These are phyloP conservation scores for Acanthopagrus latus DNA, from an alignment of 2,797 vertebrate genomes.

Conservation along the genomic window DNA sequence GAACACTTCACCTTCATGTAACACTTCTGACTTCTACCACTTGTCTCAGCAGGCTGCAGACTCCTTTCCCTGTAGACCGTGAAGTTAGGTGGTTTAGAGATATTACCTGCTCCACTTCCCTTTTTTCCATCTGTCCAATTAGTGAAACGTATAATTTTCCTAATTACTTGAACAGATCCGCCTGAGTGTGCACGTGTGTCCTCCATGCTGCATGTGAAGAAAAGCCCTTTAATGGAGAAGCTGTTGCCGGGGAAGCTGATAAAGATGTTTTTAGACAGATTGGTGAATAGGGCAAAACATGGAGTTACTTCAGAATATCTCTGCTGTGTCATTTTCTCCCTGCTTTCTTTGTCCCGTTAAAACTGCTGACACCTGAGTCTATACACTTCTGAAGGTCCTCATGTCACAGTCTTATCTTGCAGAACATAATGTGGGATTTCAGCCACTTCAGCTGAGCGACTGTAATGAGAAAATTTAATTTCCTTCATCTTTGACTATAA, in stretches of 20 bases:
- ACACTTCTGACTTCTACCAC: not conserved
- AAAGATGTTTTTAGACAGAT: conserved; percentile 15
- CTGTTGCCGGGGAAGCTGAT: conserved; percentile 8
- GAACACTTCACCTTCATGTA: conserved; percentile 4
- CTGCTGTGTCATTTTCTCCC: not conserved
- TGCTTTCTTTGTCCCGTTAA: not conserved
- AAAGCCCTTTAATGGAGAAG: conserved; percentile 2
- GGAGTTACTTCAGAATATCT: conserved; percentile 1
- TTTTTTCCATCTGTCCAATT: conserved; percentile 27
- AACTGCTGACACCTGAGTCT: not conserved
- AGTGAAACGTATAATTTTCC: conserved; percentile 30
- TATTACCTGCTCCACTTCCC: conserved; percentile 32
- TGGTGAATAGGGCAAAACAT: not conserved
- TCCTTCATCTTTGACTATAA: conserved; percentile 6
- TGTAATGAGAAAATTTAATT: not conserved
- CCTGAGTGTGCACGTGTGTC: not conserved
- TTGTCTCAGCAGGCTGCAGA: not conserved
- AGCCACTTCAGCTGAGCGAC: not conserved
- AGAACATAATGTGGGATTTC: not conserved
- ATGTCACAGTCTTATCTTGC: not conserved
- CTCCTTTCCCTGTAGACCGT: not conserved
- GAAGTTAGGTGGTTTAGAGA: conserved; percentile 35
- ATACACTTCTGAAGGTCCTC: not conserved
- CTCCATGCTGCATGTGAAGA: not conserved
- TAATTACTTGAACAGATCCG: not conserved